phyloP scores from a whole-genome alignment of 2,888 invertebrate species.

The Coenonympha glycerion region DNA sequence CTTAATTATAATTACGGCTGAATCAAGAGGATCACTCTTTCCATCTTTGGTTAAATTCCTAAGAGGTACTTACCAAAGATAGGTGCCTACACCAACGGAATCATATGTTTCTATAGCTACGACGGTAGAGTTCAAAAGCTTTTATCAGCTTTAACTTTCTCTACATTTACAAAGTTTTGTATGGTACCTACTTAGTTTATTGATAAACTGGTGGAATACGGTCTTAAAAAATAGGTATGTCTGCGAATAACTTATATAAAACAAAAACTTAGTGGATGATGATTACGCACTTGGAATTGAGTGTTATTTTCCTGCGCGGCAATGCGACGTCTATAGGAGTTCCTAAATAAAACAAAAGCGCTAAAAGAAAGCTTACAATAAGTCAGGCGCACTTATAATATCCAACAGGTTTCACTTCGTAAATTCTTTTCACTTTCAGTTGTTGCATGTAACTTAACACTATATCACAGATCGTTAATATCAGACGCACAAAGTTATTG shows the following conservation, averaged over 20 bases:
- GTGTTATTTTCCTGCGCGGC: slow-evolving; percentile 1
- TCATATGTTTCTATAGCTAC: no score
- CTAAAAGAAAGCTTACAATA: slow-evolving; percentile 15
- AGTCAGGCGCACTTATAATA: neutral
- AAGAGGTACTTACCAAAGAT: no score
- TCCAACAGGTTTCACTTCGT: slow-evolving; percentile 16
- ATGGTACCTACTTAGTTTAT: neutral
- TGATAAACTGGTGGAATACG: neutral
- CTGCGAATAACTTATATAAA: neutral
- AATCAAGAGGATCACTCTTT: neutral
- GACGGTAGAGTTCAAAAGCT: no score
- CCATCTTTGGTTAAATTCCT: neutral
- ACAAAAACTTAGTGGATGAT: neutral
- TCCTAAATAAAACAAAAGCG: slow-evolving; percentile 9
- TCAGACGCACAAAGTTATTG: slow-evolving; percentile 54
- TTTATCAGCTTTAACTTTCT: no score
- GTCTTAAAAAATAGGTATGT: neutral
- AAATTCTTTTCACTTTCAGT: slow-evolving; percentile 31
- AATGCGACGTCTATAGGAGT: neutral
- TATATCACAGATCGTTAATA: slow-evolving; percentile 69
- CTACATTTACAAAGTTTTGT: no score
- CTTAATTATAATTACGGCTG: neutral
- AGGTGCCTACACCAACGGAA: no score
- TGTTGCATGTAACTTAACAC: slow-evolving; percentile 57
- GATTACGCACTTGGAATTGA: neutral